Percentiles rank a stretch among this genome's conserved stretches.
Conservation (phyloP, 1,140 invertebrate species). For the Trigoniulus corallinus region DNA sequence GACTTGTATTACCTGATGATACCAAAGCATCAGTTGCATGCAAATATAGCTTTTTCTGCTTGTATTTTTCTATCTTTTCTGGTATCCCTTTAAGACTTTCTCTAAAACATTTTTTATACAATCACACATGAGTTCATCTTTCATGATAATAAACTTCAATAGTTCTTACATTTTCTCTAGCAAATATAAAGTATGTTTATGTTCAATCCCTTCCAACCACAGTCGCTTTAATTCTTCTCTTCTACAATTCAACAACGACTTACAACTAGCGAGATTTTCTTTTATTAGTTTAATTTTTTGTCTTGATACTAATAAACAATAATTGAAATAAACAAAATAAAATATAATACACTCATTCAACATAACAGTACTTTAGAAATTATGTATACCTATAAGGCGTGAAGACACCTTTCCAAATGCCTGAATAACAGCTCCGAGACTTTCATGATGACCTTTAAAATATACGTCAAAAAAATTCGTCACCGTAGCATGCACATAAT, state of each 20-base stretch:
- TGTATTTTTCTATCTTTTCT: conserved; percentile 46
- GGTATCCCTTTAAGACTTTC: conserved; percentile 63
- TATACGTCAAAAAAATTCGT: too few species aligned
- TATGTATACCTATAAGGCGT: conserved; percentile 42
- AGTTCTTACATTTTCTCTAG: conserved; percentile 66
- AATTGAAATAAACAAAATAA: not conserved
- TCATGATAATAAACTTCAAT: conserved; percentile 7
- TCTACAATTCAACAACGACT: conserved; percentile 71
- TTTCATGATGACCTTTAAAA: conserved; percentile 53
- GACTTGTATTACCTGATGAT: conserved; percentile 18
- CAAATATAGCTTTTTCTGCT: conserved; percentile 61
- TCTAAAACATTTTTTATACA: conserved; percentile 25
- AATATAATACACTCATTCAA: too few species aligned
- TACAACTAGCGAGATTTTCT: conserved; percentile 76
- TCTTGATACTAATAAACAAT: conserved; percentile 38
- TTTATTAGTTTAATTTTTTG: conserved; percentile 68
- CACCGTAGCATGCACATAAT: conserved; percentile 2
- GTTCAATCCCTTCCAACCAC: conserved; percentile 82
- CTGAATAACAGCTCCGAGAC: conserved; percentile 72
- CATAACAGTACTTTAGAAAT: too few species aligned
- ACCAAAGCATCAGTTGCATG: conserved; percentile 69
- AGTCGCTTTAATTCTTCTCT: conserved; percentile 82
- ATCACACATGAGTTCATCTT: conserved; percentile 1
- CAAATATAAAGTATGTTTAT: conserved; percentile 72
- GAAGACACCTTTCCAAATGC: conserved; percentile 65